Base-by-base conservation (phyloP, 2,888 invertebrate genomes). In the Mechanitis mazaeus region DNA sequence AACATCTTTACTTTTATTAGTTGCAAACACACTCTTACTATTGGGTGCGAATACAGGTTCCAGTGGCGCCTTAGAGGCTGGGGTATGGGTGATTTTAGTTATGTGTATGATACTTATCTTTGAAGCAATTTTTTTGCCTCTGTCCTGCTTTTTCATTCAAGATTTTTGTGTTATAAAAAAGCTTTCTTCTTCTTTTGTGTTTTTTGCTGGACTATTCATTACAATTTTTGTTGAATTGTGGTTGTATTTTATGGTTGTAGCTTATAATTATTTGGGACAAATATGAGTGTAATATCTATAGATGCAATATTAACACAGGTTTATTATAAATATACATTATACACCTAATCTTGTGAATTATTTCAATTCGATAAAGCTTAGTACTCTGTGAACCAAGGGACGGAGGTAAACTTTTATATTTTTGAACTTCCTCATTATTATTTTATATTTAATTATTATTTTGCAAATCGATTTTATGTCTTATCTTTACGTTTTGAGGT, bases 221-320 rank as follows among this genome's bases (percentile, higher is more conserved):
- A 71, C 74, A 0, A 0, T 73, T 9, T 84, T 76, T 68, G 59
- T 79, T 31, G 68, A 75, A 53, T 0, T 77, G 2, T 84, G 83
- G 81, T 33, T 82, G 7, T 84, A 81, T 71, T 83, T 78, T 58
- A 69, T 72, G 68, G 64, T 75, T 4, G 75, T 81, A 1, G 69
- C 72, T 5, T 72, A 74, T 58, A 80, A 75, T 64, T 66, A 70
- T 64, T 31, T 63, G 46, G 60, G 60, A 58, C 57, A 67, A 57
- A 56, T 69, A 50, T 64, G 35, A 62, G 11, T 6, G 9, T 31
- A 5, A 7, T 3, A 50, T 28, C 3, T 35, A 35, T 9, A 11
- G 7, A 9, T 50, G 50, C 11, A 31, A 50, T n/a, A 1, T 6
- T 20, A n/a, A n/a, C 47, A 31, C 31, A 50, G 5, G 2, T 50